Conservation (phyloP, 2,113 vertebrate genomes). For the Nothocercus julius region DNA sequence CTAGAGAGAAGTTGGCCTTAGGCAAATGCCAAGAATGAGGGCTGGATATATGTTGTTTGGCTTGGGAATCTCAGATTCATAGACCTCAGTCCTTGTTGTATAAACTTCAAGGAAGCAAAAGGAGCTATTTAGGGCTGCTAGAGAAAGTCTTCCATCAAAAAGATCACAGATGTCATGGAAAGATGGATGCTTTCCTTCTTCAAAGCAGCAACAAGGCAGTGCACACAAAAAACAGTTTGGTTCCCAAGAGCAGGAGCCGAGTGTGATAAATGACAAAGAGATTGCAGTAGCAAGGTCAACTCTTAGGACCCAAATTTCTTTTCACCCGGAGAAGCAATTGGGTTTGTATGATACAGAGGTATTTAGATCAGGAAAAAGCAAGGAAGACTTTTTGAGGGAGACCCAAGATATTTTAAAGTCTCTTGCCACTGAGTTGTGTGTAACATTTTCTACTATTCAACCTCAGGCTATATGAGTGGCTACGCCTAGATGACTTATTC, state of each 20-base stretch:
- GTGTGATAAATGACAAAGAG: not conserved
- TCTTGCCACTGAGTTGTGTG: accelerated
- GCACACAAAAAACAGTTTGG: not conserved
- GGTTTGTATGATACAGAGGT: not conserved
- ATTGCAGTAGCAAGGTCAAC: not conserved
- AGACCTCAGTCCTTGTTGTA: not conserved
- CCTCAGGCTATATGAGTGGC: not conserved
- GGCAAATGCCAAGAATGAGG: constrained; percentile 16
- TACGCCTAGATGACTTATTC: not conserved
- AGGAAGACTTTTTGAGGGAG: not conserved
- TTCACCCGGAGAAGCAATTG: not conserved
- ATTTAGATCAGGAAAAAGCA: not conserved
- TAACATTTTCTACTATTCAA: not conserved
- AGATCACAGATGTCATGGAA: not conserved
- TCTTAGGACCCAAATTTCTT: not conserved
- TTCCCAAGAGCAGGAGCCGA: not conserved
- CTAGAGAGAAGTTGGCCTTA: constrained; percentile 18
- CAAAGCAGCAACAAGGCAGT: not conserved
- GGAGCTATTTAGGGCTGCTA: not conserved
- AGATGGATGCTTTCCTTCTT: not conserved
- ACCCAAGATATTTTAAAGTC: not conserved
- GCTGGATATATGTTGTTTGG: not conserved
- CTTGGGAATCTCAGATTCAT: not conserved
- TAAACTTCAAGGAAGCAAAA: not conserved
- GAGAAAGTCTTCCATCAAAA: not conserved